Evolutionary conservation across 2,888 invertebrate species (phyloP), one percentile per base, ranked within the genome.

Genomic region (Magallana nippona): DNA sequence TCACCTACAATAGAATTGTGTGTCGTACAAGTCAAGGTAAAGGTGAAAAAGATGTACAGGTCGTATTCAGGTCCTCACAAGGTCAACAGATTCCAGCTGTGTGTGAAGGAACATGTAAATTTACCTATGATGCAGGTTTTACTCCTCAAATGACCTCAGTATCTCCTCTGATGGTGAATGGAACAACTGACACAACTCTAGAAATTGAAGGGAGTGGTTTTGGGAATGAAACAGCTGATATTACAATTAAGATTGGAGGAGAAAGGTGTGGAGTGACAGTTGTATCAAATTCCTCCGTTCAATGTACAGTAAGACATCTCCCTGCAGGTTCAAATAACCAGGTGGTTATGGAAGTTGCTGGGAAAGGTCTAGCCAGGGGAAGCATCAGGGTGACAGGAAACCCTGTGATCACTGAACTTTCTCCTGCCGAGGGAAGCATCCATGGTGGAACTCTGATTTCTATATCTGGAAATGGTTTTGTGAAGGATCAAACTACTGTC

Each of bases 381-480:
- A 84, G 55, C 32, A 78, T 89, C 11, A 71, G 58, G 55, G 86
- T 89, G 0, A 86, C 84, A 13, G 87, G 90, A n/a, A 82, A 71
- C 2, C 80, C 89, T 27, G 82, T 85, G 1, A 87, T 91, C 13
- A 79, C 88, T 0, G 80, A 83, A 13, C 63, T 91, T 17, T 71
- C 84, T 3, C 91, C 91, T 8, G 56, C 85, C 3, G 63, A 85
- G n/a, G 92, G 91, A 2, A 92, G 92, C 83, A 88, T 88, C 8
- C 32, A 89, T 84, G 90, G 90, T 19, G 86, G 88, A 13, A 89
- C 88, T 17, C 19, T 78, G 10, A 55, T 90, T 10, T 86, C 89
- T 17, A 83, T 89, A 56, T 8, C 63, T 55, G 92, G 91, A 10
- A 86, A 84, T 32, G 91, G 91, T 1, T 91, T 91, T 83, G 83